Evolutionary conservation across 2,888 invertebrate genomes (phyloP).

Genomic region (Myopa tessellatipennis): DNA sequence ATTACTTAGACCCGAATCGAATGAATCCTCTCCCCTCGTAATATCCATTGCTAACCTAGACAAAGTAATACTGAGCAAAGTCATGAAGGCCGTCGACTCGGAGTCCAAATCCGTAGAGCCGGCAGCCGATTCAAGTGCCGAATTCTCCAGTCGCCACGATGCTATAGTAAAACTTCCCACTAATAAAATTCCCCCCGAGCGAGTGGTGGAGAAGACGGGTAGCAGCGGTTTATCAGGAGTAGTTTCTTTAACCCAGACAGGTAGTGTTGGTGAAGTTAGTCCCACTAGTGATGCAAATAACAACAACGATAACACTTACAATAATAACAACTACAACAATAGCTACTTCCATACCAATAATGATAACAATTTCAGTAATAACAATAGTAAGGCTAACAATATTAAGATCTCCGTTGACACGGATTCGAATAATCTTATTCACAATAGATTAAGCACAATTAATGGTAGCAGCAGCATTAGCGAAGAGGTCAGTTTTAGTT

Average conservation of each 20-base stretch:
- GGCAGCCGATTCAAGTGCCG: slow-evolving; percentile 57
- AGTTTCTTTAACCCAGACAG: background rate
- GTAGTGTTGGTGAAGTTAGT: slow-evolving; percentile 47
- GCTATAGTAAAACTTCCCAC: slow-evolving; percentile 58
- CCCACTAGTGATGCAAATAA: slow-evolving; percentile 32
- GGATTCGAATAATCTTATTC: slow-evolving; percentile 40
- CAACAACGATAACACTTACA: slow-evolving; percentile 11
- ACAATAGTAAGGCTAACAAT: slow-evolving; percentile 50
- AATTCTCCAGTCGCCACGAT: slow-evolving; percentile 59
- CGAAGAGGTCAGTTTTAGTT: slow-evolving; percentile 61
- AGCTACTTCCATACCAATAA: slow-evolving; percentile 39
- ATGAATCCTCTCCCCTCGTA: slow-evolving; percentile 68
- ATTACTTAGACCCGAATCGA: slow-evolving; percentile 66
- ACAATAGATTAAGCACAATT: slow-evolving; percentile 45
- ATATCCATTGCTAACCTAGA: slow-evolving; percentile 68
- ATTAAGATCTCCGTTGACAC: slow-evolving; percentile 37
- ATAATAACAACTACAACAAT: slow-evolving; percentile 47
- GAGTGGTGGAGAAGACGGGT: background rate
- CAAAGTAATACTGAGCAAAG: slow-evolving; percentile 67
- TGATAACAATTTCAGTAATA: background rate
- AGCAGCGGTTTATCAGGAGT: slow-evolving; percentile 13
- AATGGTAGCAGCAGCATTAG: slow-evolving; percentile 53
- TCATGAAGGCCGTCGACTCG: slow-evolving; percentile 51
- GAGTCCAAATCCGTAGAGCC: slow-evolving; percentile 34
- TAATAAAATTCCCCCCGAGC: background rate